Base-by-base conservation (phyloP, 2,797 vertebrate species). In the Esox lucius region DNA sequence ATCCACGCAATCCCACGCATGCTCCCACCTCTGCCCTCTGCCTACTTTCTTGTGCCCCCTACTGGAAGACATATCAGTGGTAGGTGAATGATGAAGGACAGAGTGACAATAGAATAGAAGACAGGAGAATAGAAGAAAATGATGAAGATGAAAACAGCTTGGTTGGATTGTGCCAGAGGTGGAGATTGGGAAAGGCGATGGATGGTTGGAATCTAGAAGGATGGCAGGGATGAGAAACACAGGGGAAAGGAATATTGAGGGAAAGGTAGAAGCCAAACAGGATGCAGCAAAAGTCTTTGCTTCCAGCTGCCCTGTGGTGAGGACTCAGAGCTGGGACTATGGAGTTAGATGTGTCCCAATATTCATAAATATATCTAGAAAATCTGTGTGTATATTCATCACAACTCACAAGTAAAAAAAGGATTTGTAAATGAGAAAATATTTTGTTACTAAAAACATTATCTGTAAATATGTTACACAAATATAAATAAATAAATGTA, bases 71-170 rank as follows among this genome's bases (percentile, higher is more conserved):
- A 11, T 22, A 16, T 35, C 28, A 22, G 35, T 12, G 6, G 9
- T 26, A 70, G 68, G 24, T 22, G 13, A 69, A 42, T 7, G 22
- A 69, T 69, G 68, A n/a, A 26, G 24, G 9, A 42, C 11, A 26
- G 68, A 22, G 19, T 8, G 35, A 68, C 17, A 17, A 64, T 31
- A 77, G 15, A 7, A 46, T 62, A 12, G 48, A 19, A 13, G 15
- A 65, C 31, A 46, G 66, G n/a, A 66, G 68, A 17, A 39, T 71
- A 16, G 62, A 66, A 42, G 31, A 12, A 26, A 39, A 73, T 15
- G 33, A 17, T 3, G 22, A 11, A 11, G 61, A 26, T 24, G 62
- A 19, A 33, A 31, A 17, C 9, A 33, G 7, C 12, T 5, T 5
- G 56, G 46, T 26, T 19, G 28, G n/a, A 4, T 15, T 35, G 17